phyloP scores from a whole-genome alignment of 2,888 invertebrate genomes.

The Hofmannophila pseudospretella region DNA sequence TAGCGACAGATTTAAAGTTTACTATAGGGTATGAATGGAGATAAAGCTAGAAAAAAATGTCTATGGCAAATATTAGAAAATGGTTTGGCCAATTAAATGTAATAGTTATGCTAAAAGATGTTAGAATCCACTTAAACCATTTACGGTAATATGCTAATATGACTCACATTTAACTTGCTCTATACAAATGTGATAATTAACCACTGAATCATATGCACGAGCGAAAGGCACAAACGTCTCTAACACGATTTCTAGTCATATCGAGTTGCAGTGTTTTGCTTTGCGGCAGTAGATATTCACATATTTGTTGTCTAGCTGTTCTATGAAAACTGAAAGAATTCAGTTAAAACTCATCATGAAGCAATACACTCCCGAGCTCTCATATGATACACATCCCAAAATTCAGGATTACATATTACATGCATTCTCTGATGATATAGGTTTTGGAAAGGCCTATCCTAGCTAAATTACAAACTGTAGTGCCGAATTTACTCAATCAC shows the following conservation, averaged over 20 bases:
- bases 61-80: too few species aligned
- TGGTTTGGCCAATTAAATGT: too few species aligned
- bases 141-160: too few species aligned
- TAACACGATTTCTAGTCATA: conserved; percentile 9
- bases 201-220: too few species aligned
- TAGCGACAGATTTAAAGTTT: too few species aligned
- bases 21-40: too few species aligned
- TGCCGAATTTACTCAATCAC: conserved; percentile 89
- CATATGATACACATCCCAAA: conserved; percentile 56
- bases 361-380: conserved; percentile 60
- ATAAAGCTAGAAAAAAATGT: too few species aligned
- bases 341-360: conserved; percentile 41
- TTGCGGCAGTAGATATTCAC: conserved; percentile 31
- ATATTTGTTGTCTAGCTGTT: conserved; percentile 44
- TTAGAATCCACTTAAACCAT: too few species aligned
- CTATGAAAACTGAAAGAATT: conserved; percentile 43
- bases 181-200: too few species aligned
- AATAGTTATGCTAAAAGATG: too few species aligned
- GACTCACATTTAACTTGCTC: too few species aligned
- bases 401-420: conserved; percentile 62
- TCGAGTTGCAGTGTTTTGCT: conserved; percentile 17
- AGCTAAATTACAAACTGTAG: conserved; percentile 71
- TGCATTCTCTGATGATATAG: conserved; percentile 66
- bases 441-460: conserved; percentile 74
- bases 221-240: background rate